Evolutionary conservation across 2,888 invertebrate species (phyloP), one percentile per base, ranked within the genome.

Genomic region (Cheilosia grossa): DNA sequence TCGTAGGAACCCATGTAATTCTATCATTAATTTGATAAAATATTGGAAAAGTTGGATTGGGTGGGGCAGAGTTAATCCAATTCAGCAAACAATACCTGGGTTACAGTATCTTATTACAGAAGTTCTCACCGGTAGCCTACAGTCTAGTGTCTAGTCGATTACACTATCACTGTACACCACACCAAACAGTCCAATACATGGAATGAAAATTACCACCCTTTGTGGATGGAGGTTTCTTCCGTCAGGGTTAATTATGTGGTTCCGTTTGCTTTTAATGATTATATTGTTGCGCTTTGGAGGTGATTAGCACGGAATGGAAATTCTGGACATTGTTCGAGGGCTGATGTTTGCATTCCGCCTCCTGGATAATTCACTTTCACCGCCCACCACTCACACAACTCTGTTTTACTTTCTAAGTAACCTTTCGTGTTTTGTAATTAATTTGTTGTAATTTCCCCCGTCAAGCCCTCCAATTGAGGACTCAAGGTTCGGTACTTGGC

Each of bases 391-490:
- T 13, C 47, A 27, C 10, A 19, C 24, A 24, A n/a, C 33, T 17
- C 15, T 72, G 66, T 67, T 81, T 64, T 70, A 70, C 70, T 42
- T 64, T 75, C 58, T 67, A 81, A 85, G 81, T 77, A 81, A 85
- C 81, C 75, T 85, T 85, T 81, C 85, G 85, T 85, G 81, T 85
- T 85, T 51, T 72, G 81, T 81, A 85, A 85, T 85, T 85, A 85
- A 81, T 85, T 85, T 67, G 85, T 81, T 85, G 81, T 85, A 85
- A 85, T 81, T 85, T 77, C 56, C 56, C 30, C 56, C 70, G 75
- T 66, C 70, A 85, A 51, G 64, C 59, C 44, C 69, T 24, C 56
- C 72, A 54, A 54, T 66, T 67, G 72, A 69, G 15, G 3, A 47
- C 37, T 61, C 47, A 53, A 30, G 37, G 40, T 30, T 33, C 33